Conservation (phyloP, 2,113 vertebrate species). For the Peromyscus leucopus region DNA sequence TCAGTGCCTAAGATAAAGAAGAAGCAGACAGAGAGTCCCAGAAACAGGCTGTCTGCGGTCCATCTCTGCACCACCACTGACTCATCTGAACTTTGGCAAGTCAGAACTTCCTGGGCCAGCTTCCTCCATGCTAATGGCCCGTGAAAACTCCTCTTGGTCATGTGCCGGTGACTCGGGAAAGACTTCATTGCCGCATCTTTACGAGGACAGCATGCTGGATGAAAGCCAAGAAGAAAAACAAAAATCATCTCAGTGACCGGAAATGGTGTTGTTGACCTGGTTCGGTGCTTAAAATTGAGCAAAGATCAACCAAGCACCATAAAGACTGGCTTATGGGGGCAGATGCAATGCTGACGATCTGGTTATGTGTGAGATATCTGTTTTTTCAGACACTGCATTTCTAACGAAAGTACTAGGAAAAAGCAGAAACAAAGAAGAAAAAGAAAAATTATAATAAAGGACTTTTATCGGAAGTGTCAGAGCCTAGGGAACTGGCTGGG, state of each 20-base stretch:
- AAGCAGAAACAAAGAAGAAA: neutral
- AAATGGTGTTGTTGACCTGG: neutral
- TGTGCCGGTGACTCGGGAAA: constrained; percentile 48
- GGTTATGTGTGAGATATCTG: neutral
- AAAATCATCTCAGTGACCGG: neutral
- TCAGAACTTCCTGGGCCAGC: constrained; percentile 42
- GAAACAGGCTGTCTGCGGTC: neutral
- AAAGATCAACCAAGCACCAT: neutral
- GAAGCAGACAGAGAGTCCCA: neutral
- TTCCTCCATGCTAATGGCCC: neutral
- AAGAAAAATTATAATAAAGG: neutral
- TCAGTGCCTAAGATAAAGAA: neutral
- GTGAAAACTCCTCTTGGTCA: constrained; percentile 33
- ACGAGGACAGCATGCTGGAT: neutral
- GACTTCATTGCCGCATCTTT: neutral
- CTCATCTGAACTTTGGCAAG: constrained; percentile 46
- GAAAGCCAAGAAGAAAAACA: neutral
- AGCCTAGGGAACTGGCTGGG: neutral
- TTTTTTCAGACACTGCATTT: neutral
- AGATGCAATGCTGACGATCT: neutral
- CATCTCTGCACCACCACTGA: neutral
- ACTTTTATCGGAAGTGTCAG: neutral
- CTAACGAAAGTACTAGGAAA: constrained; percentile 43
- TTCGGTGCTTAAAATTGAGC: neutral
- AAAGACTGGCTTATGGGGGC: neutral